phyloP scores from a whole-genome alignment of 2,888 invertebrate genomes.

The Heteromyza rotundicornis region DNA sequence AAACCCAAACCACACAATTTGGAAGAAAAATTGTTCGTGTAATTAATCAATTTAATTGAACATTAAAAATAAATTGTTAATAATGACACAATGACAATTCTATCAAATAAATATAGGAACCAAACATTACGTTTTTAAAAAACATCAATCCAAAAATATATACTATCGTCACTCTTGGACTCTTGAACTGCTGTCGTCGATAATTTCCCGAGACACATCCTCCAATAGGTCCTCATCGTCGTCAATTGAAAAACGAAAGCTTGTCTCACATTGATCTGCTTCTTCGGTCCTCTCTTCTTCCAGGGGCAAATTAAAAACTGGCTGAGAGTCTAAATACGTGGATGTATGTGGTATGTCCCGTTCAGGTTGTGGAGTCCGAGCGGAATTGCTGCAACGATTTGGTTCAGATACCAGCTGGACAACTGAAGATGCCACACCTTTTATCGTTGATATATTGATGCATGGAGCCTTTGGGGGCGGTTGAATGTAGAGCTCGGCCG shows the following conservation, averaged over 20 bases:
- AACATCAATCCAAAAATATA: slow-evolving; percentile 5
- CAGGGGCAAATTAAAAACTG: background rate
- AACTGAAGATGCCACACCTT: slow-evolving; percentile 26
- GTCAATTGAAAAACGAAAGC: background rate
- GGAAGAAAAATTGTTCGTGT: too few species aligned
- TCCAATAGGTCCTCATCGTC: background rate
- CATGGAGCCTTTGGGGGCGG: slow-evolving; percentile 43
- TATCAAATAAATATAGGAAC: too few species aligned
- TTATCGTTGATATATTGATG: slow-evolving; percentile 39
- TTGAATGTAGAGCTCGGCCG: slow-evolving; percentile 39
- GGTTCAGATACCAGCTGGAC: slow-evolving; percentile 19
- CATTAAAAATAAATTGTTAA: too few species aligned
- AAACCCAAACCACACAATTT: too few species aligned
- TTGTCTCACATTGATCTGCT: background rate
- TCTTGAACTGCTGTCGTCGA: background rate
- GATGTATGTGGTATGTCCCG: too few species aligned
- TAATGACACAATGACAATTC: too few species aligned
- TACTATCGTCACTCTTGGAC: background rate
- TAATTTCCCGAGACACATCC: background rate
- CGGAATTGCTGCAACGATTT: too few species aligned
- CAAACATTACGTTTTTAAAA: too few species aligned
- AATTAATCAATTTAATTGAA: too few species aligned
- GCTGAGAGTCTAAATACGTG: too few species aligned
- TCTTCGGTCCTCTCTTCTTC: slow-evolving; percentile 13
- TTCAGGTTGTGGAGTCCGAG: too few species aligned